Conservation (phyloP, 2,113 vertebrate species). For the Sinosuthora webbiana region DNA sequence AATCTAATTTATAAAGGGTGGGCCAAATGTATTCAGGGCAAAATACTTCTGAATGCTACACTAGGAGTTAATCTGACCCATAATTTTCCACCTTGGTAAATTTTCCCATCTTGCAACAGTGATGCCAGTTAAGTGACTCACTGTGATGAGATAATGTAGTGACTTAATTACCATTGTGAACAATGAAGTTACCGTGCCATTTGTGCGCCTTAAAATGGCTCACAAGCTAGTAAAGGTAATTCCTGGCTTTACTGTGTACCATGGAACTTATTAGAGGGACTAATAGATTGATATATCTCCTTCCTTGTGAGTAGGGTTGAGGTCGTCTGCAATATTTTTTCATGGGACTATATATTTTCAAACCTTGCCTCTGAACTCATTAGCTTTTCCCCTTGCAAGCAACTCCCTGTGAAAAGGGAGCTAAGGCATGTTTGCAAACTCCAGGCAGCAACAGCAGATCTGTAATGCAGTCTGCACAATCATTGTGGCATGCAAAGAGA, state of each 20-base stretch:
- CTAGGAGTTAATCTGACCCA: constrained; percentile 66
- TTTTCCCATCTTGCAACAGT: constrained; percentile 63
- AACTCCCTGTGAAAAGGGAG: not conserved
- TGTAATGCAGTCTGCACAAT: constrained; percentile 13
- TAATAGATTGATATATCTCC: constrained; percentile 2
- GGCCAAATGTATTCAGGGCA: constrained; percentile 66
- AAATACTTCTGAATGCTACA: constrained; percentile 53
- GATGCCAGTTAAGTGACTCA: constrained; percentile 67
- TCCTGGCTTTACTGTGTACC: not conserved
- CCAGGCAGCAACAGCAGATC: not conserved
- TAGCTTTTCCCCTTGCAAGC: constrained; percentile 3
- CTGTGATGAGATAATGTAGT: constrained; percentile 64
- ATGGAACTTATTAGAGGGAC: not conserved
- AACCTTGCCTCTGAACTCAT: not conserved
- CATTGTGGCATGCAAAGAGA: constrained; percentile 9
- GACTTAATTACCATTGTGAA: constrained; percentile 62
- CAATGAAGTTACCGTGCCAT: constrained; percentile 57
- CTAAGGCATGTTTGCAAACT: constrained; percentile 48
- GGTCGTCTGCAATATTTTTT: constrained; percentile 2
- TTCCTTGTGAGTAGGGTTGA: not conserved
- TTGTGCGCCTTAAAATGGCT: constrained; percentile 48
- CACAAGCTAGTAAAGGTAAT: constrained; percentile 12
- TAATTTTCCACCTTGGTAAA: constrained; percentile 68
- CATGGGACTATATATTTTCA: not conserved
- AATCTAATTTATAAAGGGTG: constrained; percentile 56